Evolutionary conservation across 2,797 vertebrate species (phyloP).

Genomic region (Arnoldichthys spilopterus): DNA sequence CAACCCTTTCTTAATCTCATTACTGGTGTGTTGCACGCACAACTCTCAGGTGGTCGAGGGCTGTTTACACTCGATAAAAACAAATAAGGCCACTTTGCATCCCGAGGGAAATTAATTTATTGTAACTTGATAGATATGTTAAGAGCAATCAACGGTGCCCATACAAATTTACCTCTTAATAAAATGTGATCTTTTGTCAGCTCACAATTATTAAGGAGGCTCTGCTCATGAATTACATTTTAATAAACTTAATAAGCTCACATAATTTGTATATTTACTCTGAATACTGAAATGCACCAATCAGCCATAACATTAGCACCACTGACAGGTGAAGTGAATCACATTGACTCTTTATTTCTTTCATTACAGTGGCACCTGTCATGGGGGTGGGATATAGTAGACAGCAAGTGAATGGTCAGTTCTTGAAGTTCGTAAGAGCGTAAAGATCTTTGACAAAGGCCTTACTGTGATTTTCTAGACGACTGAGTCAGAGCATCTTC

Average conservation of each 20-base stretch:
- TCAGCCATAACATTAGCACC: too few species aligned
- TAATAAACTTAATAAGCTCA: background rate
- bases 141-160: slow-evolving; percentile 30
- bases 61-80: slow-evolving; percentile 48
- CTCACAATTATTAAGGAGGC: background rate
- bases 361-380: too few species aligned
- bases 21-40: slow-evolving; percentile 44
- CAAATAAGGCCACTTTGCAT: slow-evolving; percentile 42
- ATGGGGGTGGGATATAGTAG: too few species aligned
- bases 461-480: too few species aligned
- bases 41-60: slow-evolving; percentile 53
- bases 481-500: too few species aligned
- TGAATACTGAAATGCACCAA: background rate
- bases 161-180: slow-evolving; percentile 24
- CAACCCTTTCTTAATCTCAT: slow-evolving; percentile 55
- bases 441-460: too few species aligned
- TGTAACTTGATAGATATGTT: slow-evolving; percentile 44
- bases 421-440: too few species aligned
- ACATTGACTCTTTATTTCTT: too few species aligned
- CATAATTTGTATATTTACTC: background rate
- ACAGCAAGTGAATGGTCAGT: too few species aligned
- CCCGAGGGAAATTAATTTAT: slow-evolving; percentile 41
- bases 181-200: slow-evolving; percentile 26
- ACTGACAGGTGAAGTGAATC: too few species aligned
- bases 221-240: slow-evolving; percentile 2